phyloP scores from a whole-genome alignment of 2,888 invertebrate species.

The Drosophila paramelanica region DNA sequence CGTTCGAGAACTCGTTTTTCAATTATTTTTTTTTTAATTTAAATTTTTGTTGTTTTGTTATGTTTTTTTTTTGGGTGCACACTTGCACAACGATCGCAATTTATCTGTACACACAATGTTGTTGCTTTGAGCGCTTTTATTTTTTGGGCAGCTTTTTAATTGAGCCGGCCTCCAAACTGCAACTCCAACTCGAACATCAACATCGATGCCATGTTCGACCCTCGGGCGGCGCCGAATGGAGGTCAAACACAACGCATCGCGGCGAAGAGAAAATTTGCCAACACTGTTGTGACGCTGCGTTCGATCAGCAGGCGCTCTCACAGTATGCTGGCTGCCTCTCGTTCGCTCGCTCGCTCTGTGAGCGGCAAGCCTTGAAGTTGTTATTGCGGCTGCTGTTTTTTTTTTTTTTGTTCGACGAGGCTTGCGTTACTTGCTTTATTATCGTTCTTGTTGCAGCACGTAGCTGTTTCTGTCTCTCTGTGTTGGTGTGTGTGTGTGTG shows the following conservation, averaged over 20 bases:
- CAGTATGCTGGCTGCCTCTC: slow-evolving; percentile 14
- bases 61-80: slow-evolving; percentile 39
- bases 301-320: not conserved
- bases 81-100: slow-evolving; percentile 60
- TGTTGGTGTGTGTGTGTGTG: slow-evolving; percentile 30
- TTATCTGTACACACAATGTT: slow-evolving; percentile 21
- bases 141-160: slow-evolving; percentile 57
- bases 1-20: slow-evolving; percentile 65
- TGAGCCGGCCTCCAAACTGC: slow-evolving; percentile 61
- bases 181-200: slow-evolving; percentile 35
- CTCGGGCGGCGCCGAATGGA: slow-evolving; percentile 67
- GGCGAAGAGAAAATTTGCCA: slow-evolving; percentile 61
- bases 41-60: not conserved
- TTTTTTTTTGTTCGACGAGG: slow-evolving; percentile 50
- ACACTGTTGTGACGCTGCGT: slow-evolving; percentile 3
- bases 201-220: slow-evolving; percentile 48
- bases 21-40: slow-evolving; percentile 3
- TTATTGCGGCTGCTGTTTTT: slow-evolving; percentile 39
- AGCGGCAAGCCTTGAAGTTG: slow-evolving; percentile 68
- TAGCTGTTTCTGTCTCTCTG: slow-evolving; percentile 34
- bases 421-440: slow-evolving; percentile 66
- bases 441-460: slow-evolving; percentile 50
- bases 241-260: slow-evolving; percentile 56
- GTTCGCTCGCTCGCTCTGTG: slow-evolving; percentile 9
- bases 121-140: slow-evolving; percentile 20